Conservation (phyloP, 2,113 vertebrate species). For the Mixornis gularis region DNA sequence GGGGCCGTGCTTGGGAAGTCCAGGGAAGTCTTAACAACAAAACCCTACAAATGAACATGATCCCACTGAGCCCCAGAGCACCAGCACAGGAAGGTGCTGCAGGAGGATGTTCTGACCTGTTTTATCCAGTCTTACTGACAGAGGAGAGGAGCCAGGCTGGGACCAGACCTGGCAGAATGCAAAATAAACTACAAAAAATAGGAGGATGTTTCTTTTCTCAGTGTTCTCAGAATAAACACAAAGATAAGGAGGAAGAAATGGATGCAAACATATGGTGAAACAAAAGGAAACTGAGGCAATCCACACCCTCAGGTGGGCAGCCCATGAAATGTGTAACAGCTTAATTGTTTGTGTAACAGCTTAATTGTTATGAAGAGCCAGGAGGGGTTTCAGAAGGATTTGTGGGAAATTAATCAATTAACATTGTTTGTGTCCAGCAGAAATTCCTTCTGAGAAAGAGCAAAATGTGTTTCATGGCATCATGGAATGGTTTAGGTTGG, state of each 20-base stretch:
- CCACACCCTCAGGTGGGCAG: neutral
- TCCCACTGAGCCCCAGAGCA: neutral
- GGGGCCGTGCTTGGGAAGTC: fast-evolving
- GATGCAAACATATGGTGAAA: neutral
- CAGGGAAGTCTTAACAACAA: neutral
- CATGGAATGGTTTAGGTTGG: neutral
- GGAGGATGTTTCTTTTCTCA: neutral
- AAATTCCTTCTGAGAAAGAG: neutral
- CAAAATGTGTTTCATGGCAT: neutral
- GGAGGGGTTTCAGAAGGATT: neutral
- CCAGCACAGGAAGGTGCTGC: fast-evolving
- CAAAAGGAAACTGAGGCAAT: neutral
- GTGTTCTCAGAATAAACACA: fast-evolving
- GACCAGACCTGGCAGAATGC: neutral
- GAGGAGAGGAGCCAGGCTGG: neutral
- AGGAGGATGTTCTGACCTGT: neutral
- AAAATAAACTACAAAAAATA: neutral
- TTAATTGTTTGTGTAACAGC: neutral
- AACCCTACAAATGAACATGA: neutral
- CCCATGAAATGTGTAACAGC: fast-evolving
- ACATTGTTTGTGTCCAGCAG: neutral
- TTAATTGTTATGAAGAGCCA: neutral
- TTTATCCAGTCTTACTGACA: neutral
- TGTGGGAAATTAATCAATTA: neutral
- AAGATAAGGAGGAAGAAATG: neutral